Evolutionary conservation across 2,113 vertebrate genomes (phyloP).

Genomic region (Halcyon senegalensis): DNA sequence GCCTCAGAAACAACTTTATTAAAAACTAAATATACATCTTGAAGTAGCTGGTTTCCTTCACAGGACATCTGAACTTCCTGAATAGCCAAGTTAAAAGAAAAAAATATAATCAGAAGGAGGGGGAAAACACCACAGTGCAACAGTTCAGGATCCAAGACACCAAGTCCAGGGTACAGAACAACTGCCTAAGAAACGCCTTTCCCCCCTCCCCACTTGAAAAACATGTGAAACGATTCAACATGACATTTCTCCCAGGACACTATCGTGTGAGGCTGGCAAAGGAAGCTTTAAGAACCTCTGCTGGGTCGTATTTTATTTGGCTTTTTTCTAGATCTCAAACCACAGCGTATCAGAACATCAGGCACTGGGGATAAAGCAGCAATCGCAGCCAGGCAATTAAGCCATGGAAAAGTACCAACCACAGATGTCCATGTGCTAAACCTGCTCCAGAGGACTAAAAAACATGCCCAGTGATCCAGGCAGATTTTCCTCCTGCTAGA

Average conservation of each 20-base stretch:
- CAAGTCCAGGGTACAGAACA: neutral
- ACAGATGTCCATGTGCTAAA: neutral
- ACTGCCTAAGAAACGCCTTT: neutral
- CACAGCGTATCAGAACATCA: neutral
- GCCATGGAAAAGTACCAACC: neutral
- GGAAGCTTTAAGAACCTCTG: neutral
- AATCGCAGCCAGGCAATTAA: neutral
- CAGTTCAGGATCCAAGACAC: neutral
- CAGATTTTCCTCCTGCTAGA: neutral
- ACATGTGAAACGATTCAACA: fast-evolving
- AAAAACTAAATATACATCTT: neutral
- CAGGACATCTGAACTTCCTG: neutral
- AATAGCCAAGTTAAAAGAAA: neutral
- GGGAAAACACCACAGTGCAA: neutral
- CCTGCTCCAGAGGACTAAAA: neutral
- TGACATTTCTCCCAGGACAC: neutral
- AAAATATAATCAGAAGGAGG: neutral
- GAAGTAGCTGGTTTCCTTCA: neutral
- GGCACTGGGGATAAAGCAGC: neutral
- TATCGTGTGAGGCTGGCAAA: neutral
- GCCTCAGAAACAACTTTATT: neutral
- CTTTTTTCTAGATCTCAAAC: neutral
- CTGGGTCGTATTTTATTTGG: neutral
- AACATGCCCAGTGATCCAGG: neutral
- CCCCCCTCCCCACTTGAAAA: neutral